Conservation (phyloP, 2,797 vertebrate genomes). For the Poecilia picta region DNA sequence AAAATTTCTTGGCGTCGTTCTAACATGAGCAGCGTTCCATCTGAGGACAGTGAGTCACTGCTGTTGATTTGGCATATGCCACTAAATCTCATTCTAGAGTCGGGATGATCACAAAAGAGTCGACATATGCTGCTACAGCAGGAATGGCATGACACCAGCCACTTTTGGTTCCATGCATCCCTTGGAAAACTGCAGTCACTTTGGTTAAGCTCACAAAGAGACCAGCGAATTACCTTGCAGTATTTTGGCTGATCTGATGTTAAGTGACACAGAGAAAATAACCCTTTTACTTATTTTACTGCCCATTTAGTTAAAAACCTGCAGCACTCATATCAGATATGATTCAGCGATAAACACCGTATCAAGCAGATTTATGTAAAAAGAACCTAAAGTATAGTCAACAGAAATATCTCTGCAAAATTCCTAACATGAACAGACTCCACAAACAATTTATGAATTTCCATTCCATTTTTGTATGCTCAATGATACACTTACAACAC, state of each 20-base stretch:
- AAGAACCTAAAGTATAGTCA: background rate
- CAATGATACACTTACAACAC: conserved; percentile 18
- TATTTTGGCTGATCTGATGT: conserved; percentile 12
- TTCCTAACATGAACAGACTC: conserved; percentile 5
- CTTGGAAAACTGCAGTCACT: background rate
- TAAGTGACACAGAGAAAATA: conserved; percentile 9
- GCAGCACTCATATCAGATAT: background rate
- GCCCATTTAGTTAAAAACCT: background rate
- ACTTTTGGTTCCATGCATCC: conserved; percentile 6
- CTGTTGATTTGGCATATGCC: conserved; percentile 7
- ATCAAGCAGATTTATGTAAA: background rate
- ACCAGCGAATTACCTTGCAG: background rate
- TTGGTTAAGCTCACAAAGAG: conserved; percentile 2
- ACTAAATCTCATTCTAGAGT: conserved; percentile 5
- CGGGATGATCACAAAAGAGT: conserved; percentile 8
- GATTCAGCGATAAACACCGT: background rate
- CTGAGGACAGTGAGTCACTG: conserved; percentile 2
- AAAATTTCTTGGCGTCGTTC: background rate
- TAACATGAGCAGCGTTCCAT: background rate
- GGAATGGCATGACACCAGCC: conserved; percentile 1
- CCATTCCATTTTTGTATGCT: conserved; percentile 17
- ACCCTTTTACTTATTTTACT: background rate
- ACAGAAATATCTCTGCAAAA: conserved; percentile 2
- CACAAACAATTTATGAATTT: conserved; percentile 4
- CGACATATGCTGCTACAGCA: background rate